Evolutionary conservation across 2,797 vertebrate species (phyloP), one percentile per base, ranked within the genome.

Genomic region (Heteromormyrus szaboi): DNA sequence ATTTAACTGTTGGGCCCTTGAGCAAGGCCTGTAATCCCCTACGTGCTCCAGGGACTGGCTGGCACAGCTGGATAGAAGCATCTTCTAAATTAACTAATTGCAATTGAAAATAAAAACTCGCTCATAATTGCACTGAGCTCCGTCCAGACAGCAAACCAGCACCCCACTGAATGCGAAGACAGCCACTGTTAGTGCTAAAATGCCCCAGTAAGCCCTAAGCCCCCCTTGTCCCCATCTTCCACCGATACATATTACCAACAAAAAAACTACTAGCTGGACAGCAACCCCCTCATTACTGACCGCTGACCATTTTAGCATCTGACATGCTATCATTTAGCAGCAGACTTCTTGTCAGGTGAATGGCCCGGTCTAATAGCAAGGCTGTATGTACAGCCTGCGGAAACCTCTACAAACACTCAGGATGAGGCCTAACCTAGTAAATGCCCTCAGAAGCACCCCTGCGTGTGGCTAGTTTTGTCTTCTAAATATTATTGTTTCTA

Each of bases 181-280:
- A 65, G 41, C 2, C 1, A 54, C 12, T 33, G 54, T 33, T 12
- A 25, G 8, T 12, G 51, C 37, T 41, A n/a, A 19, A 54, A 84
- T 19, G 65, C 62, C 50, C 33, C 33, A 25, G 17, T 1, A 50
- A n/a, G 17, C 84, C 84, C 14, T 22, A 14, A 50, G 46, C 17
- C n/a, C 7, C 8, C 86, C 33, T 1, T n/a, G 5, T 59, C 11
- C 46, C 65, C 8, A n/a, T 44, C 22, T 14, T 44, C 87, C 94
- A 46, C 93, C 93, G 91, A 93, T 94, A 94, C 95, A 94, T 94
- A 94, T 93, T 95, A 95, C 94, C 94, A 25, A 51, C 89, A 87
- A 11, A 41, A 9, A 88, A 89, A 88, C 25, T 81, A 85, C 76
- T 17, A 76, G 79, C 44, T 65, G 79, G 86, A 59, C 37, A 88